These are phyloP conservation scores for Cherax quadricarinatus DNA, from an alignment of 1,140 invertebrate species.

Conservation along the genomic window DNA sequence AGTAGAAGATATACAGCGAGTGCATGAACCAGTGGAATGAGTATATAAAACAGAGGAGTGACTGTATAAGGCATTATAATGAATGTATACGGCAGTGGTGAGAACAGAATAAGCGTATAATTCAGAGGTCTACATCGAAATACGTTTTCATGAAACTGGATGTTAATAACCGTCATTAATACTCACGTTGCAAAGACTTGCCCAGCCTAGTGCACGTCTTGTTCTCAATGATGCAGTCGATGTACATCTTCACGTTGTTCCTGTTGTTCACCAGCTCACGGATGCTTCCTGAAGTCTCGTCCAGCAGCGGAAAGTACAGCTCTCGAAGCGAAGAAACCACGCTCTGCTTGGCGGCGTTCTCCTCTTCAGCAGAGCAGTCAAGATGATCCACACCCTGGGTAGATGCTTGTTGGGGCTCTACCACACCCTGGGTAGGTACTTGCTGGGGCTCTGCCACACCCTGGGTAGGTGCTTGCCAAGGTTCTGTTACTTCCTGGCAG, in stretches of 20 bases:
- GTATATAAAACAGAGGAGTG: too few species aligned
- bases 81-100: too few species aligned
- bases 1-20: too few species aligned
- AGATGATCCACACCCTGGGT: background rate
- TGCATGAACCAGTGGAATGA: too few species aligned
- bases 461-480: too few species aligned
- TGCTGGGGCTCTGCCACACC: too few species aligned
- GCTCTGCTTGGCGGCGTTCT: background rate
- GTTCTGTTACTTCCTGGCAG: background rate
- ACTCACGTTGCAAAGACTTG: conserved; percentile 30
- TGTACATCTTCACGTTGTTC: background rate
- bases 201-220: conserved; percentile 21
- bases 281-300: background rate
- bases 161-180: background rate
- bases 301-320: conserved; percentile 2
- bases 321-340: background rate
- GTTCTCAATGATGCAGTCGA: conserved; percentile 19
- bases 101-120: too few species aligned
- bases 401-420: background rate
- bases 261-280: background rate
- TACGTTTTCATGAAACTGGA: too few species aligned
- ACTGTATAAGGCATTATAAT: too few species aligned
- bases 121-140: too few species aligned
- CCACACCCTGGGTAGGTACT: too few species aligned
- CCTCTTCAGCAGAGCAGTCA: background rate